phyloP scores from a whole-genome alignment of 2,888 invertebrate genomes.

The Hyppa rectilinea region DNA sequence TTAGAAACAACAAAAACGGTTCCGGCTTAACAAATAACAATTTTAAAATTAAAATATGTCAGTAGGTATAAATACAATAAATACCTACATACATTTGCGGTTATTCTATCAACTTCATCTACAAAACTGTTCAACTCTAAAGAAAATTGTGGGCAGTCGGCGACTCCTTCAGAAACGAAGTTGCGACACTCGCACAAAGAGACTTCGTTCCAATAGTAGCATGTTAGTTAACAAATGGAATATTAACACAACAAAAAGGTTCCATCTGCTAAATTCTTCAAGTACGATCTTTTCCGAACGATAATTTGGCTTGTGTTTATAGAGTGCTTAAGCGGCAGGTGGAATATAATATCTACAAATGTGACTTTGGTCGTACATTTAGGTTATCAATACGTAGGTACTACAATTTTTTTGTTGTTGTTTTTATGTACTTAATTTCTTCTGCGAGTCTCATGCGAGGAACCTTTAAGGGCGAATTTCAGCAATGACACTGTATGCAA shows the following conservation, averaged over 20 bases:
- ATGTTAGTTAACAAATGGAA: constrained; percentile 27
- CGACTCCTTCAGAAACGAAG: too few species aligned
- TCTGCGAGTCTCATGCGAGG: too few species aligned
- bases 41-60: constrained; percentile 2
- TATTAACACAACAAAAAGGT: neutral
- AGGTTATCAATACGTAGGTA: neutral
- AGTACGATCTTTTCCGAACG: neutral
- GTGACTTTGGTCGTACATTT: neutral
- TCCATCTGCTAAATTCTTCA: neutral
- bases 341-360: too few species aligned
- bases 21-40: constrained; percentile 15
- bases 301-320: neutral
- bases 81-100: constrained; percentile 7
- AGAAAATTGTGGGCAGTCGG: too few species aligned
- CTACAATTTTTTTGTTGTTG: neutral
- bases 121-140: neutral
- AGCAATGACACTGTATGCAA: too few species aligned
- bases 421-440: neutral
- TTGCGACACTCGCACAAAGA: too few species aligned
- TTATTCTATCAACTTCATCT: neutral
- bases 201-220: neutral
- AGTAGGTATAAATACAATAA: neutral
- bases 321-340: neutral
- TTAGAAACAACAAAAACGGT: constrained; percentile 18
- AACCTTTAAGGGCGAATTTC: too few species aligned